Conservation (phyloP, 2,797 vertebrate genomes). For the Sebastes glaucus region DNA sequence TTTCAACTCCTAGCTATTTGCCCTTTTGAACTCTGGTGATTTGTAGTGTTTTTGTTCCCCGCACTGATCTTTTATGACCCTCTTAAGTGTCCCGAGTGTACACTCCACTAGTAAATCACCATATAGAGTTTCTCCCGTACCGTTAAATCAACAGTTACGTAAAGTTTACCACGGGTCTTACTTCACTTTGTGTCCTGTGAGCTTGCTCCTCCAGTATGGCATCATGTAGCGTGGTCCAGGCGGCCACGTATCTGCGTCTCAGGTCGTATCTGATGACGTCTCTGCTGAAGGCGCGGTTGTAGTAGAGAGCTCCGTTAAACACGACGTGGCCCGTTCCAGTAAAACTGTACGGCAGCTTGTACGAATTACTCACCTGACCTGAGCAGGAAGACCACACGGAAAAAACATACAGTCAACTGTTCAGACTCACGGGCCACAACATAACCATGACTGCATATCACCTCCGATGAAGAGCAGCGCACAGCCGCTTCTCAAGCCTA, state of each 20-base stretch:
- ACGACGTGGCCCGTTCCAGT: conserved; percentile 93
- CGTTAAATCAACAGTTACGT: not conserved
- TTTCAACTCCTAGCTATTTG: not conserved
- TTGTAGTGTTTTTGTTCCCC: conserved; percentile 17
- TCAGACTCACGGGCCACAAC: not conserved
- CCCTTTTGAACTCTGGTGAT: conserved; percentile 28
- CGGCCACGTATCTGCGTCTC: conserved; percentile 88
- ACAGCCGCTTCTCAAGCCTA: too few relatives aligned
- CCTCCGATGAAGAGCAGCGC: too few relatives aligned
- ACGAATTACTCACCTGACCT: conserved; percentile 92
- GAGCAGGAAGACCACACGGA: conserved; percentile 18
- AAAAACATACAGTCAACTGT: not conserved
- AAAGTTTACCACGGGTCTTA: conserved; percentile 13
- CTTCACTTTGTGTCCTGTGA: conserved; percentile 63
- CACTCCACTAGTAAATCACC: not conserved
- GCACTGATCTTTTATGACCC: not conserved
- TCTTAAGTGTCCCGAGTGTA: not conserved
- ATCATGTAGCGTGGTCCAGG: conserved; percentile 92
- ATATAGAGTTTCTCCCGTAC: not conserved
- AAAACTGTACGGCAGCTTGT: conserved; percentile 96
- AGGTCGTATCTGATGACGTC: conserved; percentile 94
- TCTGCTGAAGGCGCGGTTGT: conserved; percentile 93
- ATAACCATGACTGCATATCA: not conserved
- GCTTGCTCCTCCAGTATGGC: conserved; percentile 85
- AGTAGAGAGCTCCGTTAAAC: conserved; percentile 91